Conservation (phyloP, 2,797 vertebrate species). For the Myotis daubentonii region DNA sequence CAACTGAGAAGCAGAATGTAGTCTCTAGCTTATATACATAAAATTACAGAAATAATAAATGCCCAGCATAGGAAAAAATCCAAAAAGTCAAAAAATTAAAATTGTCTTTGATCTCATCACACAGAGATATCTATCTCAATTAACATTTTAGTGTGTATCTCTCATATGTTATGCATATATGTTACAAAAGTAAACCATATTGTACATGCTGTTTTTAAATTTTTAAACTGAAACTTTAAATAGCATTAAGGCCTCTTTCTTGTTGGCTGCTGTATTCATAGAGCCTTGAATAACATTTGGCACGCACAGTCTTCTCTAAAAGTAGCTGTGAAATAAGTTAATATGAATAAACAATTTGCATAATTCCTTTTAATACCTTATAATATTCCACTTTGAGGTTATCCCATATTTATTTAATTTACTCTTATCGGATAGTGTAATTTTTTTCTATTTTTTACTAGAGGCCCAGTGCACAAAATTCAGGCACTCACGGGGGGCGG, state of each 20-base stretch:
- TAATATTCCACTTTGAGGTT: neutral
- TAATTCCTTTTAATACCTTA: neutral
- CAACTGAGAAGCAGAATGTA: neutral
- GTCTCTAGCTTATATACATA: too few relatives aligned
- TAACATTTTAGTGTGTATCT: neutral
- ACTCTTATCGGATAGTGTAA: neutral
- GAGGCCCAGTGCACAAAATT: too few relatives aligned
- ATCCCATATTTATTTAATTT: neutral
- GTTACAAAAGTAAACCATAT: neutral
- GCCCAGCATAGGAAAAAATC: neutral
- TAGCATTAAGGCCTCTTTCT: neutral
- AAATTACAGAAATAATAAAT: neutral
- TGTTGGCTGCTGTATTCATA: neutral
- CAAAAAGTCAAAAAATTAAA: neutral
- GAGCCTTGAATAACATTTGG: neutral
- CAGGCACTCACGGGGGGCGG: too few relatives aligned
- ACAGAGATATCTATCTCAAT: neutral
- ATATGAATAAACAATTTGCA: neutral
- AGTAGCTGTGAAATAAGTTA: neutral
- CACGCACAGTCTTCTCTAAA: neutral
- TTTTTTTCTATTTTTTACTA: neutral
- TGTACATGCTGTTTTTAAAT: neutral
- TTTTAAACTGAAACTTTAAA: neutral
- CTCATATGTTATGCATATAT: neutral
- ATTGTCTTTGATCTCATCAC: neutral